phyloP scores from a whole-genome alignment of 2,888 invertebrate genomes.

The Andrena flavipes region DNA sequence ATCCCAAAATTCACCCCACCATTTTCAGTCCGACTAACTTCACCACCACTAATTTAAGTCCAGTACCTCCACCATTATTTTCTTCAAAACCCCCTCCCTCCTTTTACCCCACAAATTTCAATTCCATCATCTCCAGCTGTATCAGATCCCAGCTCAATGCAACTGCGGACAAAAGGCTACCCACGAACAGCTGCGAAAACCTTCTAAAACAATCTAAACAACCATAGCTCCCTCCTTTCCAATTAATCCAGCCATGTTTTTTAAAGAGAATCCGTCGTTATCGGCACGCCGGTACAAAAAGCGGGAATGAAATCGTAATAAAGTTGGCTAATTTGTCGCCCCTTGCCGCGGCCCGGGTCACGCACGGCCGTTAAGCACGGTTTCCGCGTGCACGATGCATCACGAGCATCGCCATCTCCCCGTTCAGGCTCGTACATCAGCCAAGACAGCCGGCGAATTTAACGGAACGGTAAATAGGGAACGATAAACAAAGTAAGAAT shows the following conservation, averaged over 20 bases:
- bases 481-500: conserved; percentile 54
- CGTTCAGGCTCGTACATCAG: conserved; percentile 46
- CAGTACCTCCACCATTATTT: no score
- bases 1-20: no score
- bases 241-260: not conserved
- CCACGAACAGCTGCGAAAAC: not conserved
- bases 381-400: conserved; percentile 27
- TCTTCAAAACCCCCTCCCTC: no score
- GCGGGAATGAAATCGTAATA: conserved; percentile 25
- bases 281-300: not conserved
- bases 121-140: no score
- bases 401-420: conserved; percentile 30
- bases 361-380: conserved; percentile 25
- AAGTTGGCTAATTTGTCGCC: conserved; percentile 30
- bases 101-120: no score
- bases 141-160: no score
- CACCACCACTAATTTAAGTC: no score
- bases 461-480: conserved; percentile 33
- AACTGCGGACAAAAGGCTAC: not conserved
- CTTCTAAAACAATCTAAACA: not conserved
- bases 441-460: conserved; percentile 51
- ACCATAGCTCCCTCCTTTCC: not conserved
- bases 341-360: not conserved
- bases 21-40: no score
- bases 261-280: not conserved